Conservation (phyloP, 2,797 vertebrate genomes). For the Chelmon rostratus region DNA sequence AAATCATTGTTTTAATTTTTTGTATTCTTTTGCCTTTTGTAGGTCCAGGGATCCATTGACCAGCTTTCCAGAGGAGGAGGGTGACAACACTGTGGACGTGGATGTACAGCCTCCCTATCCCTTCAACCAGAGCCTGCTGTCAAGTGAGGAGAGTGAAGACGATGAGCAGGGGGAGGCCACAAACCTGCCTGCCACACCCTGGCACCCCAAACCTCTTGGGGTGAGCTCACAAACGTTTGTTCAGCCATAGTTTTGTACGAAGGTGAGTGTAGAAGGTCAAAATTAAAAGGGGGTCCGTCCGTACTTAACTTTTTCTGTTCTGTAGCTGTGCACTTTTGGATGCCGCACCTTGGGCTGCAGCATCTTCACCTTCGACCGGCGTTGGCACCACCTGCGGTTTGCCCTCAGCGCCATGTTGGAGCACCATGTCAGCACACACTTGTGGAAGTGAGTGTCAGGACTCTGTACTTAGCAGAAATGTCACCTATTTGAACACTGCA, state of each 20-base stretch:
- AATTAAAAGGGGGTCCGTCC: not conserved
- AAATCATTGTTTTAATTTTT: not conserved
- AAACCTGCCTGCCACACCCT: conserved; percentile 84
- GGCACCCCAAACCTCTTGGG: conserved; percentile 90
- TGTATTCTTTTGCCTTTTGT: not conserved
- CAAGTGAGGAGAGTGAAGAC: conserved; percentile 89
- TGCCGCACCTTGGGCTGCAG: conserved; percentile 89
- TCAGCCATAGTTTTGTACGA: conserved; percentile 4
- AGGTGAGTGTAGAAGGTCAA: not conserved
- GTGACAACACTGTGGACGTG: conserved; percentile 63
- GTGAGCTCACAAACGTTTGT: conserved; percentile 77
- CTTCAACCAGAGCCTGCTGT: conserved; percentile 81
- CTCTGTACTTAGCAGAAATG: not conserved
- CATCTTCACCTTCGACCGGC: conserved; percentile 91
- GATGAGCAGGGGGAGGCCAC: conserved; percentile 80
- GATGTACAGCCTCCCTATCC: conserved; percentile 79
- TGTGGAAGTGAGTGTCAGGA: conserved; percentile 89
- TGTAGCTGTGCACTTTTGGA: conserved; percentile 92
- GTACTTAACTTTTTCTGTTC: conserved; percentile 21
- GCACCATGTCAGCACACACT: conserved; percentile 87
- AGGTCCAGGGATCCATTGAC: conserved; percentile 81
- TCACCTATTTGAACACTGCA: not conserved
- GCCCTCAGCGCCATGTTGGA: conserved; percentile 93
- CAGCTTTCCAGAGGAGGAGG: conserved; percentile 79
- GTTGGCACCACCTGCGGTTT: conserved; percentile 89